Percentiles rank a stretch among this genome's conserved stretches.
These are phyloP conservation scores for Drosophila fungiperda DNA, from an alignment of 2,888 invertebrate species.

Conservation along the genomic window DNA sequence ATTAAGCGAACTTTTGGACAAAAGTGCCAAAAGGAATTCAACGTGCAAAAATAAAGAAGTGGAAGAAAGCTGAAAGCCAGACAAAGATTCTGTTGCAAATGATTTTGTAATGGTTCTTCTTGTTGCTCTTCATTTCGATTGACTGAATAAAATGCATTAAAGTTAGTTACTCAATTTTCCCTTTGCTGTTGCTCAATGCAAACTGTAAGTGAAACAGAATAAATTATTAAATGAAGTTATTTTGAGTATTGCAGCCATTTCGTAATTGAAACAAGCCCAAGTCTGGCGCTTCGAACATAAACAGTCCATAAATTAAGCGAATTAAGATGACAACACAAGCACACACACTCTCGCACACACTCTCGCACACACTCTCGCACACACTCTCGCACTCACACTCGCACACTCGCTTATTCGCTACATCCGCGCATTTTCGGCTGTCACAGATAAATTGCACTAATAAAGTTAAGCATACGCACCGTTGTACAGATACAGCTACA, in stretches of 20 bases:
- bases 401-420: slow-evolving; percentile 54
- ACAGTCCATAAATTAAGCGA: slow-evolving; percentile 53
- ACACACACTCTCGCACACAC: slow-evolving; percentile 4
- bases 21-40: slow-evolving; percentile 64
- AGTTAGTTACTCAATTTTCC: slow-evolving; percentile 25
- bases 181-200: slow-evolving; percentile 10
- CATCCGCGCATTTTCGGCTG: slow-evolving; percentile 44
- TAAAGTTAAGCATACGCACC: slow-evolving; percentile 76
- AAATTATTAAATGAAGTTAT: slow-evolving; percentile 14
- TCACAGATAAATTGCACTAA: slow-evolving; percentile 70
- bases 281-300: slow-evolving; percentile 22
- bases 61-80: neutral
- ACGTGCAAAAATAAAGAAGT: slow-evolving; percentile 6
- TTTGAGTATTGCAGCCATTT: neutral
- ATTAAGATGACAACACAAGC: slow-evolving; percentile 41
- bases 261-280: slow-evolving; percentile 1
- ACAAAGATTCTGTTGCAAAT: slow-evolving; percentile 26
- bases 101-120: slow-evolving; percentile 50
- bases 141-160: slow-evolving; percentile 1
- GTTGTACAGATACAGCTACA: slow-evolving; percentile 36
- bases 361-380: slow-evolving; percentile 7
- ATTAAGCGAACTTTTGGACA: slow-evolving; percentile 70
- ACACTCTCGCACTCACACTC: neutral
- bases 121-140: slow-evolving; percentile 4
- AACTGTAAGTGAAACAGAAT: neutral